Evolutionary conservation across 2,113 vertebrate species (phyloP).

Genomic region (Phainopepla nitens): DNA sequence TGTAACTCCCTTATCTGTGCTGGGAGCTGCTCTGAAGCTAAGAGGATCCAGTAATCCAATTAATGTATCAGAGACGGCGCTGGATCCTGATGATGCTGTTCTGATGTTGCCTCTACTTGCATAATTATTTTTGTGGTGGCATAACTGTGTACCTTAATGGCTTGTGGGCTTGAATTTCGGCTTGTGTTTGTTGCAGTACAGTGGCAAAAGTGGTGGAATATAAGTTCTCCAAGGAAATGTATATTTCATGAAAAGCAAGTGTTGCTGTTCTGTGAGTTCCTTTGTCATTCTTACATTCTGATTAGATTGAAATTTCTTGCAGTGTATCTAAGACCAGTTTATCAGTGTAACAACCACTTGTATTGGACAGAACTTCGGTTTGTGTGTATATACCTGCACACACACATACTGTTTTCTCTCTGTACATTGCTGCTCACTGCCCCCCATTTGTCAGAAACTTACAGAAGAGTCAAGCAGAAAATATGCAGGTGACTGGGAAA

Average conservation of each 20-base stretch:
- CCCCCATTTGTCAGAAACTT: neutral
- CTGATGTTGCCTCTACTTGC: neutral
- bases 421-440: neutral
- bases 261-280: neutral
- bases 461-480: neutral
- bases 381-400: neutral
- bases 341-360: neutral
- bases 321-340: neutral
- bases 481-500: neutral
- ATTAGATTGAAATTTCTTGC: neutral
- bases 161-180: neutral
- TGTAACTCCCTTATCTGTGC: neutral
- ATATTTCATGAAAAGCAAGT: neutral
- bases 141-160: neutral
- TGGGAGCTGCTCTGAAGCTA: neutral
- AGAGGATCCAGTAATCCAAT: neutral
- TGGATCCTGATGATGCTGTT: neutral
- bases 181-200: neutral
- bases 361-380: neutral
- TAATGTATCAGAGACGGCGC: neutral
- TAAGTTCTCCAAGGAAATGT: neutral
- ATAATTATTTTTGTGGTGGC: neutral
- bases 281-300: neutral
- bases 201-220: neutral
- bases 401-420: neutral